Conservation (phyloP, 1,140 invertebrate genomes). For the Lepidurus apus region DNA sequence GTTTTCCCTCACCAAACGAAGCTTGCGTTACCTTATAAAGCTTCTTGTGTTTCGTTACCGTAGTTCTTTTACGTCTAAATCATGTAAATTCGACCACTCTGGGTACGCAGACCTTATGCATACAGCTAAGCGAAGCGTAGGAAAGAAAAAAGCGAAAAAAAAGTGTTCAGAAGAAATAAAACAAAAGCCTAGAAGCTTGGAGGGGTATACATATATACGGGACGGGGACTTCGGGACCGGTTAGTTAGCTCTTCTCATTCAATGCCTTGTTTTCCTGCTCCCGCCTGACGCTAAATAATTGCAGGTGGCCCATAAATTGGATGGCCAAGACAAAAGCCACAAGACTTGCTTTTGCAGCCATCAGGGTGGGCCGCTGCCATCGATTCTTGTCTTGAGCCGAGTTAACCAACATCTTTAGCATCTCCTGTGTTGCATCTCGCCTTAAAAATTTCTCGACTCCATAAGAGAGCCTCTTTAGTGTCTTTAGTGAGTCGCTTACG, state of each 20-base stretch:
- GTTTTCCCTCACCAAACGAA: neutral
- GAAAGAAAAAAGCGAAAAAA: neutral
- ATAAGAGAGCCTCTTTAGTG: neutral
- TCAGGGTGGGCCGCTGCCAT: constrained; percentile 2
- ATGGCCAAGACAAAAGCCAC: constrained; percentile 14
- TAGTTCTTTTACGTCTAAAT: neutral
- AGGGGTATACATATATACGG: neutral
- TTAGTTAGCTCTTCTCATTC: constrained; percentile 9
- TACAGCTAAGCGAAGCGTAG: too few relatives aligned
- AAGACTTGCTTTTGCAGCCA: neutral
- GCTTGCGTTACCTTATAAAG: constrained; percentile 9
- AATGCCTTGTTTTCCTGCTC: constrained; percentile 10
- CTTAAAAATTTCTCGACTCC: neutral
- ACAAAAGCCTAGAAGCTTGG: neutral
- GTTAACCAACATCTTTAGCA: constrained; percentile 9
- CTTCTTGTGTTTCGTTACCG: neutral
- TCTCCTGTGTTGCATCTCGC: neutral
- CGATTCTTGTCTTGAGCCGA: constrained; percentile 9
- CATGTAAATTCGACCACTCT: neutral
- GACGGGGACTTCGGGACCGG: neutral
- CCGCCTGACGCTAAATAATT: constrained; percentile 21
- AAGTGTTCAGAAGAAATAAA: neutral
- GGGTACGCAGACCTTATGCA: neutral
- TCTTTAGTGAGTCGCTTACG: neutral
- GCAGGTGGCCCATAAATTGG: constrained; percentile 14